Conservation (phyloP, 2,888 invertebrate genomes). For the Halictus quadricinctus region DNA sequence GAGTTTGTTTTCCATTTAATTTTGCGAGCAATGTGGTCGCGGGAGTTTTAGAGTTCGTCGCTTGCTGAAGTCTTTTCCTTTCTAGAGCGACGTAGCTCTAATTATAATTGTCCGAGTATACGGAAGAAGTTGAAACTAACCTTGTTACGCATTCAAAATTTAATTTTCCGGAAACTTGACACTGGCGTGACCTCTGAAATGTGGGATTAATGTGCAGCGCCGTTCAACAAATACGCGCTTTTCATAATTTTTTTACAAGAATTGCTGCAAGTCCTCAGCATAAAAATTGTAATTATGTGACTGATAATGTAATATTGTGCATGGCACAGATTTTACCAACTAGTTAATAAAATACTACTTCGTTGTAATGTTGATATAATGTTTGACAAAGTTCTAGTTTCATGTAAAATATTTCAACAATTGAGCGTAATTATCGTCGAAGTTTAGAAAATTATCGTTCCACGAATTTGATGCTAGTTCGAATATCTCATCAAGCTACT, state of each 20-base stretch:
- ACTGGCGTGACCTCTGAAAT: neutral
- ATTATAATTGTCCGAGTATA: constrained; percentile 24
- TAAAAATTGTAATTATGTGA: neutral
- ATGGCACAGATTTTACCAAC: no score
- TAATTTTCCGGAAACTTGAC: constrained; percentile 9
- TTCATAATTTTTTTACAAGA: neutral
- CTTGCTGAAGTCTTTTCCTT: neutral
- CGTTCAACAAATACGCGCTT: neutral
- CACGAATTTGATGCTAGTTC: neutral
- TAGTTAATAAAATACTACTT: no score
- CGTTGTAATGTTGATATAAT: no score
- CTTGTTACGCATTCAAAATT: constrained; percentile 18
- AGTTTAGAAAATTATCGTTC: neutral
- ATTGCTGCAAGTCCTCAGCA: neutral
- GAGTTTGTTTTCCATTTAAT: constrained; percentile 3
- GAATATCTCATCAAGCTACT: neutral
- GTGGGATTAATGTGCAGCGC: neutral
- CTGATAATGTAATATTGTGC: no score
- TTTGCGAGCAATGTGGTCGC: constrained; percentile 1
- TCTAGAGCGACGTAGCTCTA: constrained; percentile 13
- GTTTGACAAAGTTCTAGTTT: no score
- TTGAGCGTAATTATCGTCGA: neutral
- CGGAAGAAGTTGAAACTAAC: constrained; percentile 11
- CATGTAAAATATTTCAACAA: neutral
- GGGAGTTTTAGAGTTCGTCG: neutral